phyloP scores from a whole-genome alignment of 1,140 invertebrate genomes.

The Parapsyche elsis region DNA sequence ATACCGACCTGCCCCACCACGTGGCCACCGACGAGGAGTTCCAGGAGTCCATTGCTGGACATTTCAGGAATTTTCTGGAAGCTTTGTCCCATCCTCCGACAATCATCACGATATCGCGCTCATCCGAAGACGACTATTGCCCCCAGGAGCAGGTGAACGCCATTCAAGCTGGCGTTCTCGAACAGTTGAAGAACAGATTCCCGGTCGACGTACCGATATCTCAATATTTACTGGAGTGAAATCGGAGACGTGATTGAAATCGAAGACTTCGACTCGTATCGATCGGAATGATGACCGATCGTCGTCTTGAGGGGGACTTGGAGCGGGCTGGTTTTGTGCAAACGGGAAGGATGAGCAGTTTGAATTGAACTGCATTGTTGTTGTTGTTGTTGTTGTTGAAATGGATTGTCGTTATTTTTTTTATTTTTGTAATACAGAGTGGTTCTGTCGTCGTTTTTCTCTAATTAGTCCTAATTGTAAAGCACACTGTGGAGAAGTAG shows the following conservation, averaged over 20 bases:
- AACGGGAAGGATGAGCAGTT: no score
- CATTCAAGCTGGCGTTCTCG: conserved; percentile 75
- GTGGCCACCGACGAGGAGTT: conserved; percentile 78
- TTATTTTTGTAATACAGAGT: not conserved
- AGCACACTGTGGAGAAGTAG: not conserved
- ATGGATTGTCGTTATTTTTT: not conserved
- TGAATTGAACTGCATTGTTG: no score
- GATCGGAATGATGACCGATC: no score
- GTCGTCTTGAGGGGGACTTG: no score
- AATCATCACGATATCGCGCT: conserved; percentile 83
- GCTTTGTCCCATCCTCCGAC: conserved; percentile 73
- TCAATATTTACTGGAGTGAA: conserved; percentile 35
- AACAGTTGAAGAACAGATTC: conserved; percentile 54
- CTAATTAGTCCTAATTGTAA: not conserved
- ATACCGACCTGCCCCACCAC: conserved; percentile 83
- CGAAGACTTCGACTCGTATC: no score
- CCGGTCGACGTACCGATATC: conserved; percentile 47
- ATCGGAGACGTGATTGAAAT: not conserved
- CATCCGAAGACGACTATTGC: conserved; percentile 90
- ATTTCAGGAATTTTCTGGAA: conserved; percentile 72
- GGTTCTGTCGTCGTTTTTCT: not conserved
- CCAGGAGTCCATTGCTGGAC: conserved; percentile 68
- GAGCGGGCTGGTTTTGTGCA: no score
- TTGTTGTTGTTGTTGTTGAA: no score
- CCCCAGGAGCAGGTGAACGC: conserved; percentile 79